Base-by-base conservation (phyloP, 2,113 vertebrate species). In the Aspiorhynchus laticeps region DNA sequence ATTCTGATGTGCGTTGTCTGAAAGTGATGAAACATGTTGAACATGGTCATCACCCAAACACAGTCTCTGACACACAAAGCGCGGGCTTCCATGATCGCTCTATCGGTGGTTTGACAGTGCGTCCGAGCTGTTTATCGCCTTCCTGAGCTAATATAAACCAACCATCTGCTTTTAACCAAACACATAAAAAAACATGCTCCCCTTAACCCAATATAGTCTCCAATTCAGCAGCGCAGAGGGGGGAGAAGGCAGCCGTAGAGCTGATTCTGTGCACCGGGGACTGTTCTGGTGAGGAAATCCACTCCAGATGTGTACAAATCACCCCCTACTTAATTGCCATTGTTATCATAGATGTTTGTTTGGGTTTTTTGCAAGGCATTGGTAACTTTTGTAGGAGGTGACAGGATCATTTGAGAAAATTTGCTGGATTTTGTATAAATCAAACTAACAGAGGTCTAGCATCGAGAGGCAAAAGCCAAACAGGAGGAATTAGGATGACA, bases 291-390 rank as follows among this genome's bases (percentile, higher is more conserved):
- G 90, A 87, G 87, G 31, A 94, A 95, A 95, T 93, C 43, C 88
- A 88, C 88, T 93, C 93, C 95, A 95, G 94, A 95, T 95, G 94
- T 94, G 90, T 89, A 90, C 88, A 91, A 93, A 95, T 91, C 90
- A 78, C 89, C 87, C 75, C 11, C 10, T 81, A 46, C 65, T 91
- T 92, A 93, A 93, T 93, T 93, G 88, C 88, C 76, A 86, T 93
- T 93, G 91, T 93, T 85, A 51, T 90, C 83, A 80, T 65, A 85
- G 79, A 88, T 84, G 86, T 56, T 53, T 17, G 48, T 48, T 48
- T 81, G n/a, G n/a, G n/a, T n/a, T 88, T 88, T 56, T 19, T 21
- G 61, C 65, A 76, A 75, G 5, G 38, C 17, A 80, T 83, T 85
- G 41, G 56, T 6, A 38, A 6, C 86, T 81, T 82, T 65, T 38